Base-by-base conservation (phyloP, 1,140 invertebrate genomes). In the Camponotus floridanus region DNA sequence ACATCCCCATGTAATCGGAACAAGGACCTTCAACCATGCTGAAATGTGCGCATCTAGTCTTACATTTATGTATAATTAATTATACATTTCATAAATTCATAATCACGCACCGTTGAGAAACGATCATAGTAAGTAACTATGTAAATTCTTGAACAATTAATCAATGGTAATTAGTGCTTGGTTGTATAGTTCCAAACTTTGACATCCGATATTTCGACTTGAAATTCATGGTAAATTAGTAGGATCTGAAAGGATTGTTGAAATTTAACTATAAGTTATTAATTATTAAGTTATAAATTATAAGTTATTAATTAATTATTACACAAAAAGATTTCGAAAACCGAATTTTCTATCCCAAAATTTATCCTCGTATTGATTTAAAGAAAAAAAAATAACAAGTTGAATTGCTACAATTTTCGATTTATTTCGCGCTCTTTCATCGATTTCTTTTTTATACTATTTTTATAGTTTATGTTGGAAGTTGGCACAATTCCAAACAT, bases 141-240 rank as follows among this genome's bases (percentile, higher is more conserved):
- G 33, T 18, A 74, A 33, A 74, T 74, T 59, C 71, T 36, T 39
- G 71, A 78, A 65, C 61, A 78, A 65, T 78, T 78, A 78, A 78
- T 78, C 61, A 78, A 45, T 48, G 42, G 76, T 78, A 65, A 78
- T 78, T 78, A 78, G 8, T 51, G 62, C 76, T 68, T 26, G 48
- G 45, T 33, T 55, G 42, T 79, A 64, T 57, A 68, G 64, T 39
- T 68, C 3, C 62, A 57, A 80, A 68, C 45, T 78, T 80, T 80
- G 62, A 55, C 76, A 68, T 33, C 13, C 76, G 64, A 68, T 80
- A 80, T 80, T 68, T 39, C 33, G 45, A 79, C 45, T 67, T 68
- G 76, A 68, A 68, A 57, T 39, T 80, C 64, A 26, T 51, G 45
- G 15, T 68, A 80, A 26, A 68, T 80, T 68, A 68, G 13, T 4